These are phyloP conservation scores for Lasioglossum malachurum DNA, from an alignment of 2,888 invertebrate species.

Conservation along the genomic window DNA sequence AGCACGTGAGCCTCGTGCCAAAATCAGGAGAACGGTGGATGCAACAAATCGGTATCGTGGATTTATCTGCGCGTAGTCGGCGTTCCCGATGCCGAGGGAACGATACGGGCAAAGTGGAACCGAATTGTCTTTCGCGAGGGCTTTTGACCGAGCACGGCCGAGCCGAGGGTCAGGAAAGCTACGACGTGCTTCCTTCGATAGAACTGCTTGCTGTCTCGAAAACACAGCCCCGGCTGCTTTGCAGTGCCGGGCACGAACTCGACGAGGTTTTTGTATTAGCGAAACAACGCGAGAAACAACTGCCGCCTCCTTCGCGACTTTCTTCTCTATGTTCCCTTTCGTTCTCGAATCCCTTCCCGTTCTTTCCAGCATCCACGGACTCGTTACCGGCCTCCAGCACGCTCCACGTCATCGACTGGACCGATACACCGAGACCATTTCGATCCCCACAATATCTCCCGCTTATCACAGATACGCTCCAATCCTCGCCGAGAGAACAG, in stretches of 20 bases:
- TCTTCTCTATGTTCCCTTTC: constrained; percentile 2
- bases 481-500: not conserved
- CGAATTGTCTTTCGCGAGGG: constrained; percentile 67
- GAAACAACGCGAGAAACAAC: constrained; percentile 59
- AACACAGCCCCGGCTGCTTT: constrained; percentile 44
- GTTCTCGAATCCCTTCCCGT: not conserved
- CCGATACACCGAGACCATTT: not conserved
- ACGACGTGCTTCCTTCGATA: constrained; percentile 31
- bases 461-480: not conserved
- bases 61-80: constrained; percentile 42
- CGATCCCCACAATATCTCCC: not conserved
- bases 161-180: constrained; percentile 15
- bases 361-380: not conserved
- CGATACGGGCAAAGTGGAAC: constrained; percentile 61
- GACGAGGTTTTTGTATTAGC: constrained; percentile 47
- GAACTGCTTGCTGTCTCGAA: constrained; percentile 19
- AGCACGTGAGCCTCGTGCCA: constrained; percentile 70
- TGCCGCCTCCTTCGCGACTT: constrained; percentile 15
- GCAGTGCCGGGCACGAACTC: constrained; percentile 60
- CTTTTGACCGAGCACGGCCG: constrained; percentile 48
- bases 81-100: constrained; percentile 48
- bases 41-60: constrained; percentile 57
- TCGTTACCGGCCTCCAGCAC: not conserved
- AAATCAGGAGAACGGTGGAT: constrained; percentile 41
- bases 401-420: not conserved